Conservation (phyloP, 1,140 invertebrate species). For the Drosophila saltans region DNA sequence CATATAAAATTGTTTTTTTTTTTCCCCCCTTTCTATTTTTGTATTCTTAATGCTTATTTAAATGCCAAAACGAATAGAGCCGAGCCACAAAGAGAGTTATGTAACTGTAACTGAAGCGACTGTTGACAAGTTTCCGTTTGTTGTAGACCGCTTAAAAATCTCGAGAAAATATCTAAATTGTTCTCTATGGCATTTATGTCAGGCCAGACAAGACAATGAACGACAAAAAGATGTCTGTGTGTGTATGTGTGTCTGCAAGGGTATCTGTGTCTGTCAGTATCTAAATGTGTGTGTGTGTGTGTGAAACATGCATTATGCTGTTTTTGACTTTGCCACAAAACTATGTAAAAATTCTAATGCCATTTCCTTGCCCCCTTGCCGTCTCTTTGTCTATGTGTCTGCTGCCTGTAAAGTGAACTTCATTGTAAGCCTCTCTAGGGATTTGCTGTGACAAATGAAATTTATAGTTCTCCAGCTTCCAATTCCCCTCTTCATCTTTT, state of each 20-base stretch:
- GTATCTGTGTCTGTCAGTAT: slow-evolving; percentile 3
- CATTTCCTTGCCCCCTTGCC: not conserved
- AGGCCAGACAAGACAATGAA: slow-evolving; percentile 23
- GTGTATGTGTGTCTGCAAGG: not conserved
- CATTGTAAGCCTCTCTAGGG: slow-evolving; percentile 72
- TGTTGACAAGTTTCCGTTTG: slow-evolving; percentile 70
- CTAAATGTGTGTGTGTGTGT: slow-evolving; percentile 12
- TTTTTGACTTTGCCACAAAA: slow-evolving; percentile 78
- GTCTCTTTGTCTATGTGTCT: slow-evolving; percentile 32
- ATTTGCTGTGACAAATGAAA: slow-evolving; percentile 80
- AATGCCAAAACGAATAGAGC: slow-evolving; percentile 74
- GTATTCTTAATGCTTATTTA: slow-evolving; percentile 65
- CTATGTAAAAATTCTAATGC: slow-evolving; percentile 65
- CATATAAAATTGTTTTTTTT: slow-evolving; percentile 26
- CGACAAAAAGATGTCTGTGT: slow-evolving; percentile 7
- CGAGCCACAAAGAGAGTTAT: slow-evolving; percentile 31
- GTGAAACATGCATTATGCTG: slow-evolving; percentile 74
- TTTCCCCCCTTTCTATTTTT: not conserved
- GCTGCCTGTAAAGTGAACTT: slow-evolving; percentile 62
- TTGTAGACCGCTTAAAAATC: slow-evolving; percentile 74
- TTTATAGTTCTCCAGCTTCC: slow-evolving; percentile 70
- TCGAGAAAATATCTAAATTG: slow-evolving; percentile 80
- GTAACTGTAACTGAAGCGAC: slow-evolving; percentile 38
- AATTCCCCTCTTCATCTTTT: not conserved
- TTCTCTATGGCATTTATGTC: slow-evolving; percentile 78